phyloP scores from a whole-genome alignment of 2,113 vertebrate genomes.

The Hydrolagus affinis region DNA sequence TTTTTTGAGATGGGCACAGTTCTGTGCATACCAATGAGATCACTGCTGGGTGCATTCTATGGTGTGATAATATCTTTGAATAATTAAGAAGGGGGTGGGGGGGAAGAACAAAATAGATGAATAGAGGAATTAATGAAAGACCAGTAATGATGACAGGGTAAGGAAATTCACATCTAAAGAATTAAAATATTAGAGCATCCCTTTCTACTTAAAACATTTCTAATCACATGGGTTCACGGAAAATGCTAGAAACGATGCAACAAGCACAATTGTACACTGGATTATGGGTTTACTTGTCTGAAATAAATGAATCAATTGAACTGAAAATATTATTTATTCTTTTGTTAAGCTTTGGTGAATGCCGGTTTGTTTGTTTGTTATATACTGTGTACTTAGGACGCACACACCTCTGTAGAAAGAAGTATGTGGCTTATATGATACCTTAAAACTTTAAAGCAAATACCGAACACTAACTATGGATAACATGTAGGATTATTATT shows the following conservation, averaged over 20 bases:
- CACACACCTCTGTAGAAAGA: not conserved
- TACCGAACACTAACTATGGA: not conserved
- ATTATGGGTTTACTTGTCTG: not conserved
- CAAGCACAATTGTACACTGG: not conserved
- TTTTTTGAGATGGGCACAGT: not conserved
- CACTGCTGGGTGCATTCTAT: slow-evolving; percentile 4
- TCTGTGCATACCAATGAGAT: not conserved
- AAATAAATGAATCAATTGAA: slow-evolving; percentile 3
- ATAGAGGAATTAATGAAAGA: not conserved
- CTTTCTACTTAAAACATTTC: not conserved
- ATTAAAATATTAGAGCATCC: not conserved
- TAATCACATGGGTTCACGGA: too few relatives aligned
- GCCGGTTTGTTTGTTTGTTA: not conserved
- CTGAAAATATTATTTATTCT: not conserved
- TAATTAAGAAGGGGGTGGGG: not conserved
- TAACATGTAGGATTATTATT: not conserved
- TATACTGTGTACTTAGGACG: not conserved
- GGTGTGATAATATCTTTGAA: not conserved
- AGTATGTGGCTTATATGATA: not conserved
- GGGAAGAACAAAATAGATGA: too few relatives aligned
- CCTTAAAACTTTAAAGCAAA: not conserved
- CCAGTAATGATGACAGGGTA: not conserved
- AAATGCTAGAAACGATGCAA: not conserved
- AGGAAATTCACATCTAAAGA: not conserved
- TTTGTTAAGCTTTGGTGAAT: not conserved